Evolutionary conservation across 1,140 invertebrate species (phyloP).

Genomic region (Eciton burchellii): DNA sequence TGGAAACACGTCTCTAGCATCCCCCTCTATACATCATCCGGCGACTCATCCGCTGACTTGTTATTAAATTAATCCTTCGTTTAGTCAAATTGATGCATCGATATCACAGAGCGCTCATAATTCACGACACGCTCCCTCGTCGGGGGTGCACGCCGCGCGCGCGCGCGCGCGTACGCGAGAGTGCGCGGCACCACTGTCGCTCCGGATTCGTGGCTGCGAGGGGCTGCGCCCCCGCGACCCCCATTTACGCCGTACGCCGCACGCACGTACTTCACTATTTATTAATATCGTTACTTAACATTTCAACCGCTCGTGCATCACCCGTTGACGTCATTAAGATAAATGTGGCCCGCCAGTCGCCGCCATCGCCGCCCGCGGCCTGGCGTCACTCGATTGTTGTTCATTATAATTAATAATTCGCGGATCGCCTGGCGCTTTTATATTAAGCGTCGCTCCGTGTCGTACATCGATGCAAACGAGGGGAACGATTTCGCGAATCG

Average conservation of each 20-base stretch:
- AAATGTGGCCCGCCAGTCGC: constrained; percentile 67
- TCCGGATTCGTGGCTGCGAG: constrained; percentile 57
- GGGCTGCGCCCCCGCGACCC: constrained; percentile 56
- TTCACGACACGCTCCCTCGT: constrained; percentile 81
- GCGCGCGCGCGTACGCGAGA: constrained; percentile 56
- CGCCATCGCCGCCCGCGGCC: constrained; percentile 21
- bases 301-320: constrained; percentile 76
- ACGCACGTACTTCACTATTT: constrained; percentile 69
- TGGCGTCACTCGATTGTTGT: constrained; percentile 58
- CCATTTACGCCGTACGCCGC: constrained; percentile 57
- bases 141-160: constrained; percentile 63
- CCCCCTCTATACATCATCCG: constrained; percentile 83
- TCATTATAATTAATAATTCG: constrained; percentile 63
- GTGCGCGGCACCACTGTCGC: constrained; percentile 42
- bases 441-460: constrained; percentile 33
- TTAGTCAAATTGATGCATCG: constrained; percentile 86
- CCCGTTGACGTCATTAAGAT: constrained; percentile 72
- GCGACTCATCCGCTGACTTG: constrained; percentile 83
- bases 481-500: constrained; percentile 7
- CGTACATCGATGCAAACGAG: neutral
- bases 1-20: constrained; percentile 63
- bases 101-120: constrained; percentile 86
- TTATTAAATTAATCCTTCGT: constrained; percentile 86
- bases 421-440: constrained; percentile 21
- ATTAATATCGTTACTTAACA: constrained; percentile 79